These are phyloP conservation scores for Hirudinaria manillensis DNA, from an alignment of 2,888 invertebrate genomes.

Conservation along the genomic window DNA sequence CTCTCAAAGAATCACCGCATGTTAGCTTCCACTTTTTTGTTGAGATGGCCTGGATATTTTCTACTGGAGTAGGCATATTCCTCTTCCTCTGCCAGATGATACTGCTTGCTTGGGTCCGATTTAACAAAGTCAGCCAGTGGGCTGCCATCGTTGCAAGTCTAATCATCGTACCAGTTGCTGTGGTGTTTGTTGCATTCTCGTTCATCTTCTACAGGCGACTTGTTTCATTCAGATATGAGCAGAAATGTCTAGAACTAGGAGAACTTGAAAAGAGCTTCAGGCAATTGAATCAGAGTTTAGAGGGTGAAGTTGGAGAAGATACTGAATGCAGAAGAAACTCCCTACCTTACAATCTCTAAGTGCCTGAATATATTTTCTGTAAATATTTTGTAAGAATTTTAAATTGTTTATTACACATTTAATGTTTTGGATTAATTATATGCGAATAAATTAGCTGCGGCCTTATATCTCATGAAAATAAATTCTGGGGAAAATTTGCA, in stretches of 20 bases:
- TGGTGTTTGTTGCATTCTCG: conserved; percentile 30
- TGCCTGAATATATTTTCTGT: neutral
- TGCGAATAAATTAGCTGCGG: no score
- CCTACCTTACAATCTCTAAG: neutral
- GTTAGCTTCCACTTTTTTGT: conserved; percentile 25
- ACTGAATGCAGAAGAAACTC: neutral
- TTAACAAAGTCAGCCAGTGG: conserved; percentile 12
- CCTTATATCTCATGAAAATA: no score
- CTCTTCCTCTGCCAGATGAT: conserved; percentile 33
- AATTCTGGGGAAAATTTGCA: no score
- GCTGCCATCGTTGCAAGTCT: conserved; percentile 26
- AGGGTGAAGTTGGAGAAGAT: neutral
- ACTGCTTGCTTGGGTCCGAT: conserved; percentile 32
- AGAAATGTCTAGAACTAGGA: conserved; percentile 21
- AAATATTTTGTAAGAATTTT: no score
- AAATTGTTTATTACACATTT: no score
- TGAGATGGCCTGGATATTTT: conserved; percentile 34
- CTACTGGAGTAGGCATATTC: conserved; percentile 31
- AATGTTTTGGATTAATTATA: no score
- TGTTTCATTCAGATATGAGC: conserved; percentile 28
- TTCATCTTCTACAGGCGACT: conserved; percentile 30
- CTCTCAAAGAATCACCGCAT: conserved; percentile 29
- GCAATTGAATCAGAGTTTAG: conserved; percentile 17
- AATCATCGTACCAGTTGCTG: conserved; percentile 30
- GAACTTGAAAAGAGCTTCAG: conserved; percentile 26